Percentiles rank a stretch among this genome's conserved stretches.
These are phyloP conservation scores for Labia minor DNA, from an alignment of 2,888 invertebrate genomes.

Conservation along the genomic window DNA sequence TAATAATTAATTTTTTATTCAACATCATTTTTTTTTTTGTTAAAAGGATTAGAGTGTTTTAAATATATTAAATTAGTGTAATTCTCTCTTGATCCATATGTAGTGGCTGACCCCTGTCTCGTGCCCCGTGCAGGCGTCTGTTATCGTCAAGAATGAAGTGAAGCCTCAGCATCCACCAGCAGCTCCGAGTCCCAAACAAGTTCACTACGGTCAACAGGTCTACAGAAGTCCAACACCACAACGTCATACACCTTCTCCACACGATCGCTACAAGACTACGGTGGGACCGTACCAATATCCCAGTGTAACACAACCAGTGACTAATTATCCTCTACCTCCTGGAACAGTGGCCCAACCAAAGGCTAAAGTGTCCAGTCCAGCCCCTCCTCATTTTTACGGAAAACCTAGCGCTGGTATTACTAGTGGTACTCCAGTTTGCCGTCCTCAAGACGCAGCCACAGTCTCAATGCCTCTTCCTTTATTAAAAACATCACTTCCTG, in stretches of 20 bases:
- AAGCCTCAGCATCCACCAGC: conserved; percentile 47
- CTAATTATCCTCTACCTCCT: conserved; percentile 42
- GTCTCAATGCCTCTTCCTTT: conserved; percentile 43
- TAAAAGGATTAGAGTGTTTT: too few species aligned
- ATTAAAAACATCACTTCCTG: conserved; percentile 42
- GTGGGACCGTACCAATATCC: conserved; percentile 36
- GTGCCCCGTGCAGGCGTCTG: conserved; percentile 39
- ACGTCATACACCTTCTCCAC: conserved; percentile 24
- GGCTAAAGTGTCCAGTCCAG: conserved; percentile 64
- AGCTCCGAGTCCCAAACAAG: conserved; percentile 48
- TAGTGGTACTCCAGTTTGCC: conserved; percentile 45
- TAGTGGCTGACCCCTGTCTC: conserved; percentile 4
- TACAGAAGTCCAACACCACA: conserved; percentile 31
- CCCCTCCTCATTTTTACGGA: conserved; percentile 64
- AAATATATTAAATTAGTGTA: background rate
- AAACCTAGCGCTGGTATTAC: conserved; percentile 46
- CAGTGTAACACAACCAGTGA: conserved; percentile 38
- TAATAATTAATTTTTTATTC: too few species aligned
- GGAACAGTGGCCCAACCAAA: conserved; percentile 39
- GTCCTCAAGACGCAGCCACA: conserved; percentile 36
- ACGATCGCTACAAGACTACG: conserved; percentile 28
- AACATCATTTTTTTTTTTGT: too few species aligned
- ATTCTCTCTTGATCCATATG: background rate
- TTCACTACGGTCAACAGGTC: conserved; percentile 42
- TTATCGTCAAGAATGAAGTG: conserved; percentile 68